These are phyloP conservation scores for Rhagoletis zephyria DNA, from an alignment of 1,140 invertebrate species.

Conservation along the genomic window DNA sequence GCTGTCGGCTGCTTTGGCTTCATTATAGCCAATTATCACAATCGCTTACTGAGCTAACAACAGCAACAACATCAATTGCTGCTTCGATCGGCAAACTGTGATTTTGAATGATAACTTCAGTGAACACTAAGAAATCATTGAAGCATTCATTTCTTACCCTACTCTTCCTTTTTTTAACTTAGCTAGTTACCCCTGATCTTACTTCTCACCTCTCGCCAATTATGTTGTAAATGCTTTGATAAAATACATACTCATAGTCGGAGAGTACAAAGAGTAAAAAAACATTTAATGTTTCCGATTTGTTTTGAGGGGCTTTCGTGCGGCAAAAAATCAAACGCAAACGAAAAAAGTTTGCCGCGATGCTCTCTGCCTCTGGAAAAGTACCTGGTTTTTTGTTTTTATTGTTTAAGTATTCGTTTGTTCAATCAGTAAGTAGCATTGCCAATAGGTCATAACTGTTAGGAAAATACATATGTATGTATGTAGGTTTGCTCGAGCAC, in stretches of 20 bases:
- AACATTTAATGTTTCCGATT: conserved; percentile 10
- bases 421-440: conserved; percentile 22
- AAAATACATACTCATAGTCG: neutral
- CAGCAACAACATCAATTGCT: neutral
- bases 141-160: neutral
- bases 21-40: conserved; percentile 35
- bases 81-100: neutral
- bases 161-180: neutral
- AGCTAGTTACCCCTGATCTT: neutral
- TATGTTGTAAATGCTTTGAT: neutral
- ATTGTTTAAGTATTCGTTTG: neutral
- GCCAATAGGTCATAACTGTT: conserved; percentile 5
- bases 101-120: neutral
- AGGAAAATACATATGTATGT: neutral
- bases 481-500: neutral
- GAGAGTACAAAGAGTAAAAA: neutral
- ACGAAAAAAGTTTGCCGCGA: no score
- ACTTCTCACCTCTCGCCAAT: neutral
- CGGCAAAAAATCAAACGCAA: conserved; percentile 25
- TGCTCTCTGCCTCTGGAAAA: neutral
- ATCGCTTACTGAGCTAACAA: neutral
- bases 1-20: conserved; percentile 11
- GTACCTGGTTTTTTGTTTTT: neutral
- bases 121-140: conserved; percentile 6
- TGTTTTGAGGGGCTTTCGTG: neutral